Conservation (phyloP, 2,888 invertebrate species). For the Ceriagrion tenellum region DNA sequence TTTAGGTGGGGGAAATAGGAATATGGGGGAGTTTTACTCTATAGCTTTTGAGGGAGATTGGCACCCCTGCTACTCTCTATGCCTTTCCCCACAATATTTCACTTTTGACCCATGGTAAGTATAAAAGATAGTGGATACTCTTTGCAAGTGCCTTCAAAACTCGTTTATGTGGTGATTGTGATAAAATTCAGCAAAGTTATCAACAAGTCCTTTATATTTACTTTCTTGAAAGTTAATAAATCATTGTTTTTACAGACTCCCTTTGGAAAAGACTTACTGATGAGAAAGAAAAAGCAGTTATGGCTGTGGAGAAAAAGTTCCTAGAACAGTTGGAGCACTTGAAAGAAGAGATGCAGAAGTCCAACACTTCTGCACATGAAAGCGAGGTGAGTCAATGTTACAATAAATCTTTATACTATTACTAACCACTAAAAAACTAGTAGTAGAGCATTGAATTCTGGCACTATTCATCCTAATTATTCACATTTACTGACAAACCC, state of each 20-base stretch:
- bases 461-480: not conserved
- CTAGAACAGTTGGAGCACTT: constrained; percentile 78
- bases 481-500: not conserved
- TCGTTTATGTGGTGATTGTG: too few relatives aligned
- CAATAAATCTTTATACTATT: not conserved
- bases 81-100: too few relatives aligned
- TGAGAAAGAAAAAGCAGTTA: constrained; percentile 83
- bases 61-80: too few relatives aligned
- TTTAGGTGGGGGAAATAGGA: too few relatives aligned
- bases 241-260: constrained; percentile 79
- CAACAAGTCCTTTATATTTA: too few relatives aligned
- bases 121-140: too few relatives aligned
- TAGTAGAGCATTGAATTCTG: not conserved
- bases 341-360: constrained; percentile 77
- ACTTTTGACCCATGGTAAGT: too few relatives aligned
- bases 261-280: constrained; percentile 84
- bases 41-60: too few relatives aligned
- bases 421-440: not conserved
- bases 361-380: constrained; percentile 51
- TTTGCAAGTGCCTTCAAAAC: too few relatives aligned
- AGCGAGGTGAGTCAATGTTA: constrained; percentile 65
- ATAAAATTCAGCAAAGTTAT: too few relatives aligned
- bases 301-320: constrained; percentile 82
- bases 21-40: too few relatives aligned
- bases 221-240: not conserved